A percentile compares a stretch with the other conserved stretches of the same genome.
Conservation (phyloP, 2,888 invertebrate genomes). For the Drosophila melanocephala region DNA sequence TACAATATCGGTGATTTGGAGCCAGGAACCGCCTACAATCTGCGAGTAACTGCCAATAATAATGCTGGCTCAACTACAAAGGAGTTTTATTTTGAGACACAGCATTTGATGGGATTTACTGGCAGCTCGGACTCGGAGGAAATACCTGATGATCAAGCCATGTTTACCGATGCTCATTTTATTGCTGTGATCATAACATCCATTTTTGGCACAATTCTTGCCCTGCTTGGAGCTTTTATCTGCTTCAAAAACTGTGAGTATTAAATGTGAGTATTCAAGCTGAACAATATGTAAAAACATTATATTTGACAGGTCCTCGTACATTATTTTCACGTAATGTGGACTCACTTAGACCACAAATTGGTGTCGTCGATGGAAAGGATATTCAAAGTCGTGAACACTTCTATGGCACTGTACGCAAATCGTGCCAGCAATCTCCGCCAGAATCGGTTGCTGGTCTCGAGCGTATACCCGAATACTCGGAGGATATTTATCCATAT, state of each 20-base stretch:
- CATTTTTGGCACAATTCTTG: conserved; percentile 86
- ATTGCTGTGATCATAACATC: conserved; percentile 83
- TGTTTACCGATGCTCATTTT: conserved; percentile 82
- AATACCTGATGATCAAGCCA: conserved; percentile 68
- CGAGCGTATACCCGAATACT: conserved; percentile 87
- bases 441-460: conserved; percentile 85
- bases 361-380: conserved; percentile 65
- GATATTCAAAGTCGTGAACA: conserved; percentile 86
- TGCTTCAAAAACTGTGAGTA: conserved; percentile 87
- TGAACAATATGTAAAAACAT: too few relatives aligned
- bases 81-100: conserved; percentile 87
- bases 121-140: conserved; percentile 69
- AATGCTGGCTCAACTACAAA: conserved; percentile 88
- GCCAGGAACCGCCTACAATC: conserved; percentile 86
- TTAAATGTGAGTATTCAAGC: background rate
- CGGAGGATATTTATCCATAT: conserved; percentile 88
- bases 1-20: conserved; percentile 86
- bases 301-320: conserved; percentile 72
- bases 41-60: conserved; percentile 88
- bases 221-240: conserved; percentile 87
- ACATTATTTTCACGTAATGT: conserved; percentile 76
- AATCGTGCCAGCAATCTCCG: conserved; percentile 85
- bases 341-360: conserved; percentile 73
- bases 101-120: conserved; percentile 86
- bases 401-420: conserved; percentile 87